Percentiles rank a stretch among this genome's conserved stretches.
phyloP scores from a whole-genome alignment of 1,140 invertebrate species.

The Leucophenga varia region DNA sequence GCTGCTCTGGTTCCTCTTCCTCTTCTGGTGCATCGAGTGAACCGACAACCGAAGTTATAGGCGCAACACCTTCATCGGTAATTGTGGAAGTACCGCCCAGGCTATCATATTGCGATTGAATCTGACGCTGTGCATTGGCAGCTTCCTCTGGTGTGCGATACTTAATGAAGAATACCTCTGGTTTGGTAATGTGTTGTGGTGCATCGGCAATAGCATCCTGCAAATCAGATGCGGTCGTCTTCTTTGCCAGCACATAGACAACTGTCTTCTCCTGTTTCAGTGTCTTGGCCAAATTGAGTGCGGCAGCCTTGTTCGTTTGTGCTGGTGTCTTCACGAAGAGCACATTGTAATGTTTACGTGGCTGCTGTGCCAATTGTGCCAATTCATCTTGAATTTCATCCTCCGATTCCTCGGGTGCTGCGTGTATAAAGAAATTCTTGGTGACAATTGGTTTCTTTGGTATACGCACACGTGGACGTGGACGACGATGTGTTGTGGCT shows the following conservation, averaged over 20 bases:
- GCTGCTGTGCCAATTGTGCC: conserved; percentile 40
- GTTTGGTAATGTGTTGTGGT: conserved; percentile 59
- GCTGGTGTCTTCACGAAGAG: conserved; percentile 84
- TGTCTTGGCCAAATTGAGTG: conserved; percentile 65
- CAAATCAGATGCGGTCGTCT: conserved; percentile 68
- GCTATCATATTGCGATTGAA: conserved; percentile 51
- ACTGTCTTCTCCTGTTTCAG: conserved; percentile 81
- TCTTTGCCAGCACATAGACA: conserved; percentile 82
- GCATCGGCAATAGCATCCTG: conserved; percentile 75
- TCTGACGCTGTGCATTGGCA: conserved; percentile 46
- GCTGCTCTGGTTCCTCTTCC: conserved; percentile 38
- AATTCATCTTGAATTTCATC: conserved; percentile 51
- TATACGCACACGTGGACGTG: conserved; percentile 36
- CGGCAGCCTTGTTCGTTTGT: conserved; percentile 66
- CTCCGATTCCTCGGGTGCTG: conserved; percentile 50
- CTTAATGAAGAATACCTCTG: conserved; percentile 64
- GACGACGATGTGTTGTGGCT: conserved; percentile 30
- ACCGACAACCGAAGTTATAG: conserved; percentile 49
- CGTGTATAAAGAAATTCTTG: conserved; percentile 53
- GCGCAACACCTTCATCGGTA: conserved; percentile 49
- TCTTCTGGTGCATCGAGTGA: conserved; percentile 43
- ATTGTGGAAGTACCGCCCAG: conserved; percentile 47
- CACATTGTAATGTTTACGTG: conserved; percentile 64
- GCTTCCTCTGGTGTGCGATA: conserved; percentile 68
- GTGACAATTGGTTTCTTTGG: conserved; percentile 48